A percentile compares a stretch with the other conserved stretches of the same genome.
These are phyloP conservation scores for Metaphire vulgaris DNA, from an alignment of 1,140 invertebrate genomes.

Conservation along the genomic window DNA sequence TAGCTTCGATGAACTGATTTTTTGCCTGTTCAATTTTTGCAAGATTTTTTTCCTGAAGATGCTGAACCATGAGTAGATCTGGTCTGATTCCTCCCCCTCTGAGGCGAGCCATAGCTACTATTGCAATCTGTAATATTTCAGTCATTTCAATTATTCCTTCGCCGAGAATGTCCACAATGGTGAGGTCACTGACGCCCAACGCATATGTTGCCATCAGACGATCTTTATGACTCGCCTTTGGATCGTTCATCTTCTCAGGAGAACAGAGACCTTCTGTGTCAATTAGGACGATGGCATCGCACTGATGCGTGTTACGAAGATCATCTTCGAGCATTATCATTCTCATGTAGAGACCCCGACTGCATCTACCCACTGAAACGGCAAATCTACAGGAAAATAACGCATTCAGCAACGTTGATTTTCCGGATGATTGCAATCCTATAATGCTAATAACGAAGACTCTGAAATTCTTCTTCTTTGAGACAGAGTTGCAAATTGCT, in stretches of 20 bases:
- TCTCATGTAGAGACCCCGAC: slow-evolving; percentile 22
- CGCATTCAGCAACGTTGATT: slow-evolving; percentile 28
- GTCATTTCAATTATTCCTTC: neutral
- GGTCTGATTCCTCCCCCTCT: neutral
- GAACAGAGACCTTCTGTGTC: neutral
- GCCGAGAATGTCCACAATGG: neutral
- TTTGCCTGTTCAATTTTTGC: neutral
- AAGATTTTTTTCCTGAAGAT: neutral
- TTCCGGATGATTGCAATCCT: slow-evolving; percentile 25
- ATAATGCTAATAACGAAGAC: slow-evolving; percentile 17
- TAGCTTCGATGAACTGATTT: neutral
- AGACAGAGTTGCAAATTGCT: neutral
- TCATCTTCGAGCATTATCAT: neutral
- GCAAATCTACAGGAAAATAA: slow-evolving; percentile 23
- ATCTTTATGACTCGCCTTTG: neutral
- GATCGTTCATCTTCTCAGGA: neutral
- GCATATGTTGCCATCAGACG: neutral
- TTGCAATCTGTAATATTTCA: neutral
- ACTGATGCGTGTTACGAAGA: neutral
- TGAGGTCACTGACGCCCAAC: neutral
- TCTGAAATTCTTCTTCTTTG: neutral
- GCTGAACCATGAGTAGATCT: neutral
- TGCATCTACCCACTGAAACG: slow-evolving; percentile 28
- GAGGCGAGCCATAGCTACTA: neutral
- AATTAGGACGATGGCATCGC: neutral